These are phyloP conservation scores for Tuberolachnus salignus DNA, from an alignment of 2,888 invertebrate species.

Conservation along the genomic window DNA sequence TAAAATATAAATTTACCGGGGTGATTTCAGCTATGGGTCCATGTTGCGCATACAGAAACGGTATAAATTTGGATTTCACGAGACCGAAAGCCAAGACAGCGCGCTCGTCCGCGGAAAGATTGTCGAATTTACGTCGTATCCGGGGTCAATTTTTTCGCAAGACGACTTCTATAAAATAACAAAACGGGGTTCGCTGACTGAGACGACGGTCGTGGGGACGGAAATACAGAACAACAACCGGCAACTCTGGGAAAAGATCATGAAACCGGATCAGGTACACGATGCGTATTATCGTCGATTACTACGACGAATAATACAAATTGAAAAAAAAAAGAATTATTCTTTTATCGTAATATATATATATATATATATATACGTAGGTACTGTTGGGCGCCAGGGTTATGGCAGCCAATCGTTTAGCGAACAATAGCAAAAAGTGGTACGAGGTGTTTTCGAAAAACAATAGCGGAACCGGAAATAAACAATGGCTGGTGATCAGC, in stretches of 20 bases:
- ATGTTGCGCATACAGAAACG: slow-evolving; percentile 86
- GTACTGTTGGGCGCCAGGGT: slow-evolving; percentile 77
- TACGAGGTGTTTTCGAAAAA: slow-evolving; percentile 71
- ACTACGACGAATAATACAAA: no score
- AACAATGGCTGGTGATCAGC: slow-evolving; percentile 86
- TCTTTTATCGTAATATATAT: background rate
- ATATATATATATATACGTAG: slow-evolving; percentile 61
- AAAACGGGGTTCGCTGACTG: slow-evolving; percentile 64
- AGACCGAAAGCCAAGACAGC: slow-evolving; percentile 64
- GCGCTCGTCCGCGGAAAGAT: slow-evolving; percentile 70
- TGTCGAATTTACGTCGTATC: slow-evolving; percentile 82
- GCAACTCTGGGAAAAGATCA: slow-evolving; percentile 73
- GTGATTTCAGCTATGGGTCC: slow-evolving; percentile 70
- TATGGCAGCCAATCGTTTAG: slow-evolving; percentile 82
- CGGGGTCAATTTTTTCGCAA: slow-evolving; percentile 79
- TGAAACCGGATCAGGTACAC: slow-evolving; percentile 68
- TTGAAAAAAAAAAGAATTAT: no score
- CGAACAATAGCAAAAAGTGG: slow-evolving; percentile 77
- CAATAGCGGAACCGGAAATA: slow-evolving; percentile 83
- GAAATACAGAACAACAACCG: slow-evolving; percentile 77
- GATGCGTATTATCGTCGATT: no score
- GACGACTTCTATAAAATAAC: slow-evolving; percentile 80
- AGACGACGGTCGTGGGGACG: slow-evolving; percentile 77
- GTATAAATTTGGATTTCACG: slow-evolving; percentile 79
- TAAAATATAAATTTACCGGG: background rate